These are phyloP conservation scores for Phylloscopus trochilus DNA, from an alignment of 2,113 vertebrate species.

Conservation along the genomic window DNA sequence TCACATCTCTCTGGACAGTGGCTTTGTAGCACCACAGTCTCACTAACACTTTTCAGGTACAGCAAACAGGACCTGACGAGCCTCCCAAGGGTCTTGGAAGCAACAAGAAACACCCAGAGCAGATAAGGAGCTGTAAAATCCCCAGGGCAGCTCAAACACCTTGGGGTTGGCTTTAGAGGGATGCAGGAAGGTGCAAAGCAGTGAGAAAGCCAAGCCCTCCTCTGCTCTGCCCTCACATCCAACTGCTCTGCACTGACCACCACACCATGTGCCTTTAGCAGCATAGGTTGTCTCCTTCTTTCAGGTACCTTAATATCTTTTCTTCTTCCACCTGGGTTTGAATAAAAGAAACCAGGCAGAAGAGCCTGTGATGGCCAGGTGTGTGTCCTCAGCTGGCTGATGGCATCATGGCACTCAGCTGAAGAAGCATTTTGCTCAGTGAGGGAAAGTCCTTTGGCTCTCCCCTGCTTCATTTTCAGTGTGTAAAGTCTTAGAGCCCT, in stretches of 20 bases:
- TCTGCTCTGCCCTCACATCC: neutral
- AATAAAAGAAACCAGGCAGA: neutral
- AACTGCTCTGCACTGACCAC: neutral
- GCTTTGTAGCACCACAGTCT: neutral
- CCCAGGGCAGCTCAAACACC: neutral
- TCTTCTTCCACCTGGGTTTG: neutral
- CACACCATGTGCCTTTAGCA: neutral
- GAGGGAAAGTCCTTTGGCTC: neutral
- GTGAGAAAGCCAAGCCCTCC: neutral
- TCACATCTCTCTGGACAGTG: neutral
- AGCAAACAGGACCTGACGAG: neutral
- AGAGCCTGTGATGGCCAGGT: neutral
- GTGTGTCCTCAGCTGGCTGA: neutral
- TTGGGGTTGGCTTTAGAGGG: neutral
- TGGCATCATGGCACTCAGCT: neutral
- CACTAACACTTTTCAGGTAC: neutral
- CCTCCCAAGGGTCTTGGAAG: neutral
- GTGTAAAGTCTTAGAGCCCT: neutral
- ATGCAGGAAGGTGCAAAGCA: neutral
- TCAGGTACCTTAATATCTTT: neutral
- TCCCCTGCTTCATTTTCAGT: neutral
- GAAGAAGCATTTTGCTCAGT: neutral
- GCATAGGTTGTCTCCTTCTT: accelerated
- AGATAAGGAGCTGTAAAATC: neutral
- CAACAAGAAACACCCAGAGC: neutral